These are phyloP conservation scores for Pantala flavescens DNA, from an alignment of 1,140 invertebrate genomes.

Conservation along the genomic window DNA sequence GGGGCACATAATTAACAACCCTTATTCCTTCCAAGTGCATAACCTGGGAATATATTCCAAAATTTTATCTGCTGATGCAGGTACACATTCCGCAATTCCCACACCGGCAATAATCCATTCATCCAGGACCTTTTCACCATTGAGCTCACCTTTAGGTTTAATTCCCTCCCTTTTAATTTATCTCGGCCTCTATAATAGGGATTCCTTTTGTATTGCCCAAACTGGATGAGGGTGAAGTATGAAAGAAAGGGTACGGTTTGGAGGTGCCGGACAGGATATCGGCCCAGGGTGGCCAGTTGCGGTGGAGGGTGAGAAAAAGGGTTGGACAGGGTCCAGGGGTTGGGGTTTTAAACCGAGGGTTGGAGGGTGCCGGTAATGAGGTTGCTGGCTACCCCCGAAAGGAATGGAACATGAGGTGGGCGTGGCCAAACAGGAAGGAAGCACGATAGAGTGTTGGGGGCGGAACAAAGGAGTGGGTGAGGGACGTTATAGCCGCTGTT, in stretches of 20 bases:
- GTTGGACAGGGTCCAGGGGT: no score
- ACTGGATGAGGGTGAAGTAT: neutral
- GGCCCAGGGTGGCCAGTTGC: neutral
- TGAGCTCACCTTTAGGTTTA: no score
- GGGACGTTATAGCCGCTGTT: neutral
- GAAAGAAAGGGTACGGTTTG: neutral
- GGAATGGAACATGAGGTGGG: slow-evolving; percentile 3
- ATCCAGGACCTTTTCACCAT: no score
- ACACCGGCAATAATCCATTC: no score
- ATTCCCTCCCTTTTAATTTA: no score
- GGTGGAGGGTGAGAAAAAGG: neutral
- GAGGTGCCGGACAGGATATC: neutral
- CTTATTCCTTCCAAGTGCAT: no score
- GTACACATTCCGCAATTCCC: no score
- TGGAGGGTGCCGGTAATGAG: neutral
- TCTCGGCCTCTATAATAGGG: neutral
- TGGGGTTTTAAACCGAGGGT: no score
- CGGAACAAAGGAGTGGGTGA: neutral
- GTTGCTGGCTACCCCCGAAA: neutral
- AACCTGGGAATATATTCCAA: no score
- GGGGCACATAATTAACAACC: no score
- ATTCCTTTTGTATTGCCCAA: neutral
- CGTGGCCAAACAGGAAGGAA: slow-evolving; percentile 3
- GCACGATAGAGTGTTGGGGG: neutral
- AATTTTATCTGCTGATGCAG: no score